Evolutionary conservation across 2,113 vertebrate species (phyloP).

Genomic region (Amphiprion percula): DNA sequence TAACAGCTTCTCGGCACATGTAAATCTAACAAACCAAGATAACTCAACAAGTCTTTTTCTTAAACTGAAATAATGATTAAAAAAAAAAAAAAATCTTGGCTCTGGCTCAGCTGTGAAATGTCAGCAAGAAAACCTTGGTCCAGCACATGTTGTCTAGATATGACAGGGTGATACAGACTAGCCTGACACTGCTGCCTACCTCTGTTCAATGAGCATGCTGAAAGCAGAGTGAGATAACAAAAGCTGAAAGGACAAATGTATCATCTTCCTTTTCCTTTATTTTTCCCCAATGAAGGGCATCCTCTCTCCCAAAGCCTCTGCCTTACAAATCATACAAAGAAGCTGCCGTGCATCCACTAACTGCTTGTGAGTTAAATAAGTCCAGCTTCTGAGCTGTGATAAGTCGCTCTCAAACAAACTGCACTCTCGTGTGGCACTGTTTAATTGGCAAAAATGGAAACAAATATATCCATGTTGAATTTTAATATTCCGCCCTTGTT

Average conservation of each 20-base stretch:
- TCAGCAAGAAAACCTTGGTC: conserved; percentile 12
- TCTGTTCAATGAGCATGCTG: conserved; percentile 34
- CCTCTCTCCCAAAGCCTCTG: conserved; percentile 32
- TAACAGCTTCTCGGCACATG: conserved; percentile 5
- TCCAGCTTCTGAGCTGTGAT: conserved; percentile 35
- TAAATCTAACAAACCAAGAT: conserved; percentile 3
- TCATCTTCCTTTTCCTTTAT: conserved; percentile 34
- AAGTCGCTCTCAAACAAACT: conserved; percentile 51
- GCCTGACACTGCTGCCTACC: conserved; percentile 33
- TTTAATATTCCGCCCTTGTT: conserved; percentile 47
- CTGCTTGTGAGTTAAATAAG: conserved; percentile 45
- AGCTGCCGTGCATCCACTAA: conserved; percentile 34
- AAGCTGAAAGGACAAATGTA: conserved; percentile 52
- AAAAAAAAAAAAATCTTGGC: not conserved
- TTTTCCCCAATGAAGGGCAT: conserved; percentile 20
- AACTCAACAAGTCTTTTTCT: conserved; percentile 26
- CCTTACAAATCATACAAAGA: conserved; percentile 47
- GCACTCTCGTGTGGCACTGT: conserved; percentile 37
- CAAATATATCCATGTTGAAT: conserved; percentile 59
- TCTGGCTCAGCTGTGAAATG: not conserved
- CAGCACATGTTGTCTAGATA: conserved; percentile 23
- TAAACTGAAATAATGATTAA: conserved; percentile 4
- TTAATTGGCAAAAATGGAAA: conserved; percentile 55
- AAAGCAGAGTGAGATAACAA: conserved; percentile 40
- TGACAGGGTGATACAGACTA: conserved; percentile 43